These are phyloP conservation scores for Nematolebias whitei DNA, from an alignment of 2,113 vertebrate genomes.

Conservation along the genomic window DNA sequence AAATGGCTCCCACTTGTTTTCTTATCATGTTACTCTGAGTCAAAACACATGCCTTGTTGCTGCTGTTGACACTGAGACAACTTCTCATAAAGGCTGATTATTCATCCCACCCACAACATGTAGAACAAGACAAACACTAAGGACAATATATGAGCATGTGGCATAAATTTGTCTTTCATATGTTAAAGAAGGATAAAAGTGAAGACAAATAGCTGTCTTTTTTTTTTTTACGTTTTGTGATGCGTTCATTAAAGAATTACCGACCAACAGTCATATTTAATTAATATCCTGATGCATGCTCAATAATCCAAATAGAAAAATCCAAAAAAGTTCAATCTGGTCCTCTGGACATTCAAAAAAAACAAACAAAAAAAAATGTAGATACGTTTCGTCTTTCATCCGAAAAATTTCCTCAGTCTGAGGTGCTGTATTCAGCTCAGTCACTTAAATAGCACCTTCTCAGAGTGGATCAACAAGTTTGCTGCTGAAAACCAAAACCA, in stretches of 20 bases:
- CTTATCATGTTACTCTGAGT: slow-evolving; percentile 3
- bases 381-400: too few relatives aligned
- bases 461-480: too few relatives aligned
- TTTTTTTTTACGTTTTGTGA: not conserved
- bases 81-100: not conserved
- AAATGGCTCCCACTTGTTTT: slow-evolving; percentile 11
- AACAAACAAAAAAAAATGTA: too few relatives aligned
- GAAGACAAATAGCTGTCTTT: not conserved
- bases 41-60: slow-evolving; percentile 25
- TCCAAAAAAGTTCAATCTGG: too few relatives aligned
- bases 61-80: slow-evolving; percentile 15
- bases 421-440: too few relatives aligned
- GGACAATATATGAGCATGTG: slow-evolving; percentile 11
- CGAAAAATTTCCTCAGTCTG: too few relatives aligned
- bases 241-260: not conserved
- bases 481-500: too few relatives aligned
- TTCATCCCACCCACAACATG: slow-evolving; percentile 1
- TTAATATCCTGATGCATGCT: too few relatives aligned
- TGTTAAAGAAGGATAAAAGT: slow-evolving; percentile 12
- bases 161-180: not conserved
- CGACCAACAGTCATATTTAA: too few relatives aligned
- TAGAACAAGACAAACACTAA: not conserved
- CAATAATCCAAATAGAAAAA: too few relatives aligned
- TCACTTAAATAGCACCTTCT: too few relatives aligned
- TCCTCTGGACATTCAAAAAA: too few relatives aligned